Evolutionary conservation across 1,140 invertebrate genomes (phyloP).

Genomic region (Limonius californicus): DNA sequence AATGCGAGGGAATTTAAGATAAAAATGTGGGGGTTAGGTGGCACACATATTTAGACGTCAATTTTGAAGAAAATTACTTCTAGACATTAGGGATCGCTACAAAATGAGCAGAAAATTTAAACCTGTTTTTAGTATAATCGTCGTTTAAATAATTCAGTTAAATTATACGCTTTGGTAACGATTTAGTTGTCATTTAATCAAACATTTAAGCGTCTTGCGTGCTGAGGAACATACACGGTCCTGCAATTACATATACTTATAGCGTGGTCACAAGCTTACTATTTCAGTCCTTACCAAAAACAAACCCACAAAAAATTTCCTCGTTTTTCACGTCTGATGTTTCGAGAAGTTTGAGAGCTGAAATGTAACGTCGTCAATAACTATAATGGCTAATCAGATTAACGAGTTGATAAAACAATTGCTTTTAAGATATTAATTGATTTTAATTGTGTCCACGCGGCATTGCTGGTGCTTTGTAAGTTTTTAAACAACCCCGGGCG

Average conservation of each 20-base stretch:
- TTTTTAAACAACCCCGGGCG: neutral
- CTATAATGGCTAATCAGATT: neutral
- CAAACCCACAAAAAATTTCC: neutral
- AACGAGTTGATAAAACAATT: neutral
- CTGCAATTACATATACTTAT: conserved; percentile 9
- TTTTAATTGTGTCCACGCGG: neutral
- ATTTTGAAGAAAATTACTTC: neutral
- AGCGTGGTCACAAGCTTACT: neutral
- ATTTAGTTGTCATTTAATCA: conserved; percentile 28
- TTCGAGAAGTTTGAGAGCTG: too few species aligned
- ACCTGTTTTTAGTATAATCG: conserved; percentile 18
- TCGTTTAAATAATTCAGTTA: conserved; percentile 22
- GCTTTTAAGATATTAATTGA: neutral
- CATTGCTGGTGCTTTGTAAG: neutral
- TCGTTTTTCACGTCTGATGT: too few species aligned
- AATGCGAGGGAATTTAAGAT: too few species aligned
- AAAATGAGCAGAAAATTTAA: conserved; percentile 9
- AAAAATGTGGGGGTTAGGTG: neutral
- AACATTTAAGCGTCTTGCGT: conserved; percentile 21
- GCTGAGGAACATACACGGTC: neutral
- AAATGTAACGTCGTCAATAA: too few species aligned
- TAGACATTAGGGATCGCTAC: neutral
- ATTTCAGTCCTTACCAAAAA: neutral
- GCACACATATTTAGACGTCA: conserved; percentile 2
- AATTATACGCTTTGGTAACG: conserved; percentile 24